Evolutionary conservation across 2,113 vertebrate genomes (phyloP).

Genomic region (Pedionomus torquatus): DNA sequence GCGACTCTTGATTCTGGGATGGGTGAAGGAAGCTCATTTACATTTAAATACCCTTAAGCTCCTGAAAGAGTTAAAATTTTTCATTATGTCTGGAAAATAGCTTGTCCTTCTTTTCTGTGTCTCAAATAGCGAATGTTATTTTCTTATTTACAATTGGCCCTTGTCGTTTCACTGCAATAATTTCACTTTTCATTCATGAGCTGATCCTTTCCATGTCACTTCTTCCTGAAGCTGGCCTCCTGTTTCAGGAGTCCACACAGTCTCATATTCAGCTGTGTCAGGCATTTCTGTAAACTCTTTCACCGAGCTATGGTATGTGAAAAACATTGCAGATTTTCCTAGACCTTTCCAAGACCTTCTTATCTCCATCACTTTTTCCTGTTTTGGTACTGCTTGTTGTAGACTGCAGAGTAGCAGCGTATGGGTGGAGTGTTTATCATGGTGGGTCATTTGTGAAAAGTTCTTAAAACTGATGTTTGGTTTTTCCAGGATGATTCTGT

Average conservation of each 20-base stretch:
- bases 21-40: constrained; percentile 37
- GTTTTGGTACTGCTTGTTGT: not conserved
- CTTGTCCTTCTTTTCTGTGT: constrained; percentile 1
- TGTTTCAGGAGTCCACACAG: not conserved
- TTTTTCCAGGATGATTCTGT: not conserved
- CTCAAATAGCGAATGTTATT: not conserved
- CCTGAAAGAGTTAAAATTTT: constrained; percentile 31
- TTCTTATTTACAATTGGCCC: not conserved
- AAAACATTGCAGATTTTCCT: not conserved
- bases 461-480: not conserved
- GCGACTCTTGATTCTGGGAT: not conserved
- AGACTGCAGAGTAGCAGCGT: not conserved
- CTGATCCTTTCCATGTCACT: not conserved
- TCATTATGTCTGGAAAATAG: constrained; percentile 33
- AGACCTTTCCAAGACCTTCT: not conserved
- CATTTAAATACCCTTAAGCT: constrained; percentile 41
- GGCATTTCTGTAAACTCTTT: constrained; percentile 1
- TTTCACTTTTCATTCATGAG: not conserved
- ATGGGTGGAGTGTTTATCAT: not conserved
- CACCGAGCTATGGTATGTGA: not conserved
- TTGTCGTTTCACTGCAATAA: not conserved
- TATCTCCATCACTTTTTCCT: not conserved
- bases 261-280: not conserved
- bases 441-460: not conserved
- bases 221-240: not conserved